Evolutionary conservation across 2,888 invertebrate species (phyloP), one percentile per base, ranked within the genome.

Genomic region (Bedellia somnulentella): DNA sequence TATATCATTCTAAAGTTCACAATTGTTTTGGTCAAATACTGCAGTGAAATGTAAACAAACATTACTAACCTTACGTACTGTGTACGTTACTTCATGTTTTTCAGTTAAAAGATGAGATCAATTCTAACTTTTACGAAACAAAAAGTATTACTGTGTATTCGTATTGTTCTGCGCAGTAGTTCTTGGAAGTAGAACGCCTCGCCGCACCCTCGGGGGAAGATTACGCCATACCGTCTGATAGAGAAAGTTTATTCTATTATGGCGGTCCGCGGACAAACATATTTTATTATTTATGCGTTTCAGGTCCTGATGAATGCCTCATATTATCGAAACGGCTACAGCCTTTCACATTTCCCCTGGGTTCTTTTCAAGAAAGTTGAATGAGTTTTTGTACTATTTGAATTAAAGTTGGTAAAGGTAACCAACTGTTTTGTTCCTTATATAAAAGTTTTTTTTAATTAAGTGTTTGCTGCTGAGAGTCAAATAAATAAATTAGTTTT

Each of bases 211-310:
- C 28, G 14, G 15, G 10, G 5, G 26, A 27, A 27, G 34, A 34
- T 34, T 29, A 31, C 31, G 22, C 29, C 18, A 11, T 14, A 11
- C 11, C 17, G 10, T 25, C 35, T 35, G 35, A 35, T 35, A 29
- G 30, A 24, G 24, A 24, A 33, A 35, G 24, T 31, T 35, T 35
- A 35, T 35, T 35, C 35, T 35, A 33, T 35, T 35, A 32, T 25
- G 11, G 34, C 27, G 29, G 30, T 32, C 32, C 27, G 17, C 35
- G 27, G 29, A 24, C 25, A 28, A 35, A 33, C 32, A 31, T 28
- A 29, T 32, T 32, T 18, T 32, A 35, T 35, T 35, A 35, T 32
- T 35, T 33, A 33, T 33, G 30, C 30, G 24, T n/a, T n/a, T n/a
- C n/a, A n/a, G 27, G 23, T 17, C 26, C 16, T 6, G 33, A 4